phyloP scores from a whole-genome alignment of 1,140 invertebrate genomes.

The Trichonephila clavipes region DNA sequence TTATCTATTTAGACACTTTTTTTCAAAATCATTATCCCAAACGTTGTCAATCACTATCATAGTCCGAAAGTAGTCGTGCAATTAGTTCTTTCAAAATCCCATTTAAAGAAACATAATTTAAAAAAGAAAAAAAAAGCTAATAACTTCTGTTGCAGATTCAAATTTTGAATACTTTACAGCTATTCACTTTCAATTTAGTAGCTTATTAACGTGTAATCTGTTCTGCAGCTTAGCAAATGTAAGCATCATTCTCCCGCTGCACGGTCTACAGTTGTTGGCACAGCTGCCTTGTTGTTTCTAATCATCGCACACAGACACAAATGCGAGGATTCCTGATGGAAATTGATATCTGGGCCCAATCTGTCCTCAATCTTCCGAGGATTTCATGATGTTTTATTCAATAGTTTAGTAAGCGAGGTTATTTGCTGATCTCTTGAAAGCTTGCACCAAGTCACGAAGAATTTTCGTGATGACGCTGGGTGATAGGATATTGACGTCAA shows the following conservation, averaged over 20 bases:
- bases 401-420: constrained; percentile 48
- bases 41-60: no score
- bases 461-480: constrained; percentile 5
- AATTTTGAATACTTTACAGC: not conserved
- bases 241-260: not conserved
- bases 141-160: no score
- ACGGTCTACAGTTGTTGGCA: not conserved
- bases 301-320: constrained; percentile 10
- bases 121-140: no score
- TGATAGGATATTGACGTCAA: constrained; percentile 40
- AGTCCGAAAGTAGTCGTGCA: no score
- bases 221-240: not conserved
- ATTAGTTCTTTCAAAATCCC: no score
- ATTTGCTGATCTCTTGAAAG: constrained; percentile 32
- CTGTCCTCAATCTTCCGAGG: constrained; percentile 22
- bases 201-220: not conserved
- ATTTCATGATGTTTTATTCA: constrained; percentile 52
- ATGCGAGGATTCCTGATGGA: constrained; percentile 25
- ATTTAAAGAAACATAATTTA: no score
- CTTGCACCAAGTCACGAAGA: constrained; percentile 12
- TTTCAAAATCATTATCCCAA: no score
- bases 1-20: no score
- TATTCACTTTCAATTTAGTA: not conserved
- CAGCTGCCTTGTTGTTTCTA: constrained; percentile 25
- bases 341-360: not conserved